Evolutionary conservation across 2,888 invertebrate genomes (phyloP).

Genomic region (Arrhopalites spinosus): DNA sequence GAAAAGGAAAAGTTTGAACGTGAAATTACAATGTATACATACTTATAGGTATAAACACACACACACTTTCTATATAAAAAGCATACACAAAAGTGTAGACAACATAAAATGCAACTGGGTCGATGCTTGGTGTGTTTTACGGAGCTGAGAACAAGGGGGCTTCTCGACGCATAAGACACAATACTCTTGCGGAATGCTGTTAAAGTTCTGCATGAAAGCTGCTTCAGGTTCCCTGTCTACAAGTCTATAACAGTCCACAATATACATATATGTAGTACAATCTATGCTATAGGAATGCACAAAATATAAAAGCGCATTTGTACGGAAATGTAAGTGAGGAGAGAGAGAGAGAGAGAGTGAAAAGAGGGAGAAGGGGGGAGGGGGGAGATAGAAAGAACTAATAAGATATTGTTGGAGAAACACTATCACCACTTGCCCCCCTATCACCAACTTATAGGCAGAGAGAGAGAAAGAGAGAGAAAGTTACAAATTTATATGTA

Average conservation of each 20-base stretch:
- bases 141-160: constrained; percentile 17
- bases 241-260: too few species aligned
- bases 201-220: background rate
- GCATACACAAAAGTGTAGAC: constrained; percentile 7
- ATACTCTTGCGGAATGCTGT: background rate
- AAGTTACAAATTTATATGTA: constrained; percentile 20
- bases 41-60: background rate
- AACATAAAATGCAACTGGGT: constrained; percentile 31
- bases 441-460: background rate
- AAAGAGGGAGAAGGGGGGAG: background rate
- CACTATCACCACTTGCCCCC: background rate
- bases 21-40: background rate
- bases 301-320: background rate
- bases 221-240: too few species aligned
- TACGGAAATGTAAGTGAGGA: background rate
- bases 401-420: background rate
- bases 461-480: background rate
- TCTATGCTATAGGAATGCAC: too few species aligned
- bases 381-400: too few species aligned
- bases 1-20: constrained; percentile 6
- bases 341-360: background rate
- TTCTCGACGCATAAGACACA: background rate
- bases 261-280: too few species aligned
- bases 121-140: constrained; percentile 26
- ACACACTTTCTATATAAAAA: background rate